Conservation (phyloP, 2,113 vertebrate species). For the Clarias batrachus region DNA sequence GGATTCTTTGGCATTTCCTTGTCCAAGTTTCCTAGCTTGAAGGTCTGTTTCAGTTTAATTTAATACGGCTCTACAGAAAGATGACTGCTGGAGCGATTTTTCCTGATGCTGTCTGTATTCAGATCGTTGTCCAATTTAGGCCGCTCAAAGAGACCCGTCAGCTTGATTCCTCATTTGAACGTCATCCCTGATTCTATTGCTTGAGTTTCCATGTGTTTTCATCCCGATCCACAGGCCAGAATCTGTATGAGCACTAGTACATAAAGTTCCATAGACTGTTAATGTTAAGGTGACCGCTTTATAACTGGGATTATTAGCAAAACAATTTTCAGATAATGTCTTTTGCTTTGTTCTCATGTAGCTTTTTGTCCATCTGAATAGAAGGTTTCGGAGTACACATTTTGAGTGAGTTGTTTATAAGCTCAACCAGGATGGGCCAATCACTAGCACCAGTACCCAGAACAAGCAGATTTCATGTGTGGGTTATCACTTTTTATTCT, state of each 20-base stretch:
- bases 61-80: background rate
- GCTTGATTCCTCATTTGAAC: slow-evolving; percentile 24
- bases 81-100: background rate
- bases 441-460: background rate
- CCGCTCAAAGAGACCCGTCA: background rate
- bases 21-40: slow-evolving; percentile 31
- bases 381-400: background rate
- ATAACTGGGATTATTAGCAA: background rate
- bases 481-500: background rate
- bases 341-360: background rate
- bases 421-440: background rate
- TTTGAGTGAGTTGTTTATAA: background rate
- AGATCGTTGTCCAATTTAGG: background rate
- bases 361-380: background rate
- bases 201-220: slow-evolving; percentile 24
- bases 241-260: slow-evolving; percentile 19
- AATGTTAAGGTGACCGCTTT: slow-evolving; percentile 34
- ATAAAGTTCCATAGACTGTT: background rate
- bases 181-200: slow-evolving; percentile 21
- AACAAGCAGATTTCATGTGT: background rate
- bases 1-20: slow-evolving; percentile 2
- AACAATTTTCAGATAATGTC: background rate
- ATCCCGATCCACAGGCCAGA: background rate
- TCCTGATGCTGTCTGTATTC: background rate
- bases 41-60: slow-evolving; percentile 20